A percentile compares a stretch with the other conserved stretches of the same genome.
Conservation (phyloP, 2,888 invertebrate genomes). For the Cremastinae sp. region DNA sequence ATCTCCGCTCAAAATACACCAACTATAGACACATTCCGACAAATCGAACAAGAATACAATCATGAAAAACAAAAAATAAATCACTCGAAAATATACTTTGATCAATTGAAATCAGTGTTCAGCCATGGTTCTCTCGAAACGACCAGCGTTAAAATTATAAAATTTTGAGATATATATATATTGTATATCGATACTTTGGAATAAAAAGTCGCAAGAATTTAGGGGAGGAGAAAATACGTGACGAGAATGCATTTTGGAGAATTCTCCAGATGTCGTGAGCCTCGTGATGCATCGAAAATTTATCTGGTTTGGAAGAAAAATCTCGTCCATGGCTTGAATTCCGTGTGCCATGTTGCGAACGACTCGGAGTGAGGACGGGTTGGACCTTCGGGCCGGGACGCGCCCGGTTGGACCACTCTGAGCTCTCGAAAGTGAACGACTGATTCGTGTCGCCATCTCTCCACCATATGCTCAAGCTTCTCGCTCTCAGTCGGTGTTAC, state of each 20-base stretch:
- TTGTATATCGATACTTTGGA: too few relatives aligned
- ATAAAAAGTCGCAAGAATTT: background rate
- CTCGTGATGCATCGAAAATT: conserved; percentile 12
- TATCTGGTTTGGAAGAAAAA: conserved; percentile 26
- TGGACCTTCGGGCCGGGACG: conserved; percentile 67
- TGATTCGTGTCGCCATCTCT: conserved; percentile 77
- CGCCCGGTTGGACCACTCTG: conserved; percentile 59
- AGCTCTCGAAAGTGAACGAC: conserved; percentile 64
- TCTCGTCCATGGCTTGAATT: conserved; percentile 34
- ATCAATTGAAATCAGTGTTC: too few relatives aligned
- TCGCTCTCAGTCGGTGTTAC: conserved; percentile 71
- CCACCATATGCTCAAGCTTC: conserved; percentile 67
- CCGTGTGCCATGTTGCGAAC: conserved; percentile 20
- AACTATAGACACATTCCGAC: too few relatives aligned
- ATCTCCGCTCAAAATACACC: too few relatives aligned
- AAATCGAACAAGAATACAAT: too few relatives aligned
- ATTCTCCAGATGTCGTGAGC: conserved; percentile 12
- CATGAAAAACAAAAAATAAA: too few relatives aligned
- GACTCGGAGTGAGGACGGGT: conserved; percentile 70
- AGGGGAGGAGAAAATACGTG: conserved; percentile 1
- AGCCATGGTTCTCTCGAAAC: too few relatives aligned
- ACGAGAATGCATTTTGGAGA: background rate
- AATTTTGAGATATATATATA: too few relatives aligned
- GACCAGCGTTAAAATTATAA: too few relatives aligned
- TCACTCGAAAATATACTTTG: background rate